Percentiles rank a stretch among this genome's conserved stretches.
Conservation (phyloP, 2,113 vertebrate species). For the Crotalus helleri region DNA sequence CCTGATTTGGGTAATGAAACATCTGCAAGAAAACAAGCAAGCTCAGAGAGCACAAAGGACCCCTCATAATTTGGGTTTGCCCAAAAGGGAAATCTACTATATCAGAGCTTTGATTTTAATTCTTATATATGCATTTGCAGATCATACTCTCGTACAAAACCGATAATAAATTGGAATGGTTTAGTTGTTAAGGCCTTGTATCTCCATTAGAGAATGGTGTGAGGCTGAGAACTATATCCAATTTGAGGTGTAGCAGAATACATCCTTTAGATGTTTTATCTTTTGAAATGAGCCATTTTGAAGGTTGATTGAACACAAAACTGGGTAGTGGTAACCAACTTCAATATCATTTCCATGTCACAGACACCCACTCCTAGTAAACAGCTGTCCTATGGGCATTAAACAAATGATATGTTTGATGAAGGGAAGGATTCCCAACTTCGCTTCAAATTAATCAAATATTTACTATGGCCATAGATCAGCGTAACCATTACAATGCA, state of each 20-base stretch:
- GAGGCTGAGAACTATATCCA: background rate
- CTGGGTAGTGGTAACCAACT: background rate
- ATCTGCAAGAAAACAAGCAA: too few species aligned
- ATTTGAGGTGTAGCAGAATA: background rate
- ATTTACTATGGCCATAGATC: background rate
- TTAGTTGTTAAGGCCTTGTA: background rate
- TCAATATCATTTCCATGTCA: background rate
- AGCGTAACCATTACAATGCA: background rate
- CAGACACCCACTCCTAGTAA: background rate
- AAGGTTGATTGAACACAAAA: background rate
- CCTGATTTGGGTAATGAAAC: too few species aligned
- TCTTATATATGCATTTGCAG: background rate
- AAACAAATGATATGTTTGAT: background rate
- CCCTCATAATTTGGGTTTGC: too few species aligned
- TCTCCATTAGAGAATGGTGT: background rate
- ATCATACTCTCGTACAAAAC: background rate
- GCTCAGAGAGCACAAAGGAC: too few species aligned
- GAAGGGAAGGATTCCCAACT: background rate
- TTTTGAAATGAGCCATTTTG: background rate
- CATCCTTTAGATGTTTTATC: background rate
- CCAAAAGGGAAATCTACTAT: background rate
- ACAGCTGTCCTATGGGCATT: background rate
- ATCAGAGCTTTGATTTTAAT: background rate
- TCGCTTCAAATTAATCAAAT: background rate
- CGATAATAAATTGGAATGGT: background rate